phyloP scores from a whole-genome alignment of 2,888 invertebrate species.

The Noctua comes region DNA sequence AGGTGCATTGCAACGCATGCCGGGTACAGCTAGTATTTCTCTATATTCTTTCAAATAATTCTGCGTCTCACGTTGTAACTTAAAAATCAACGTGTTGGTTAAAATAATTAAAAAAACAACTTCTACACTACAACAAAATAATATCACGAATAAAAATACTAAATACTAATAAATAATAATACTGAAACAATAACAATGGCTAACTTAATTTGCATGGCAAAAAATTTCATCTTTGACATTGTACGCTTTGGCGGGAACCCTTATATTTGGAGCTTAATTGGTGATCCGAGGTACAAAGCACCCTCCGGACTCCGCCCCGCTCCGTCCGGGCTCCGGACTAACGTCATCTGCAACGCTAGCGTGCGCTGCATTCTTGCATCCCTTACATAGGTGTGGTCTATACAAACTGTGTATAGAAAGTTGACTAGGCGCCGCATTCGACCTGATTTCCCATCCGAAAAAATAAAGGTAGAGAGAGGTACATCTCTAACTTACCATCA shows the following conservation, averaged over 20 bases:
- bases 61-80: background rate
- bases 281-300: background rate
- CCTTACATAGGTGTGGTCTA: background rate
- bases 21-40: too few relatives aligned
- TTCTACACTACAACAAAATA: background rate
- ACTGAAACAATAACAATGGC: background rate
- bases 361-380: background rate
- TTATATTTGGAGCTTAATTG: background rate
- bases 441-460: too few relatives aligned
- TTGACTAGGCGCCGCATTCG: too few relatives aligned
- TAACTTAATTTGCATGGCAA: background rate
- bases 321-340: too few relatives aligned
- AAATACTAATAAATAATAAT: too few relatives aligned
- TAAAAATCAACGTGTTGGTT: background rate
- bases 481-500: too few relatives aligned
- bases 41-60: background rate
- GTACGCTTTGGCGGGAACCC: background rate
- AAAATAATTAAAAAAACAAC: background rate
- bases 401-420: too few relatives aligned
- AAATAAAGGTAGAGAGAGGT: too few relatives aligned
- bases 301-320: too few relatives aligned
- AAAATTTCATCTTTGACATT: background rate
- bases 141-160: background rate
- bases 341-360: background rate
- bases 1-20: too few relatives aligned